phyloP scores from a whole-genome alignment of 2,888 invertebrate species.

The Platycheirus albimanus region DNA sequence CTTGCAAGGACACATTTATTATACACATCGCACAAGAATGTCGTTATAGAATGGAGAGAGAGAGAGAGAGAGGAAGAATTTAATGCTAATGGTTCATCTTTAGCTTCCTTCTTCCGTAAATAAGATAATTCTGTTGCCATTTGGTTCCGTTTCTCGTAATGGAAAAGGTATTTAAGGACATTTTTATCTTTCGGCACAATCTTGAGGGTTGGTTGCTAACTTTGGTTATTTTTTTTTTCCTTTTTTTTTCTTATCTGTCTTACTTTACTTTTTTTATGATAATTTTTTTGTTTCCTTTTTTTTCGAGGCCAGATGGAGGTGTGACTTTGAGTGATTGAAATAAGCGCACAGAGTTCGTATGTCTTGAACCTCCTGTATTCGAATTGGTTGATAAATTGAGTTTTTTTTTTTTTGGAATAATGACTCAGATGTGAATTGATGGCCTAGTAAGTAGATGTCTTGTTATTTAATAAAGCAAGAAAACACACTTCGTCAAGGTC shows the following conservation, averaged over 20 bases:
- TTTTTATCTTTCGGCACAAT: slow-evolving; percentile 46
- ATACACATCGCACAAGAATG: slow-evolving; percentile 32
- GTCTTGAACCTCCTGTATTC: neutral
- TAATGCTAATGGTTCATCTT: slow-evolving; percentile 15
- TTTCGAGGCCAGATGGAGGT: slow-evolving; percentile 5
- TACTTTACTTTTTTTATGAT: too few species aligned
- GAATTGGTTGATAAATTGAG: slow-evolving; percentile 62
- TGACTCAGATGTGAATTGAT: slow-evolving; percentile 41
- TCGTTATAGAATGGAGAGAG: slow-evolving; percentile 2
- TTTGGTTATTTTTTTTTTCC: neutral
- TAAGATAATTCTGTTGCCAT: slow-evolving; percentile 63
- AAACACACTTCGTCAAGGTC: neutral
- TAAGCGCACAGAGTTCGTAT: slow-evolving; percentile 22
- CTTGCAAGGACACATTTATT: slow-evolving; percentile 31
- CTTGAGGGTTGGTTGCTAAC: neutral
- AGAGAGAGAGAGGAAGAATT: slow-evolving; percentile 19
- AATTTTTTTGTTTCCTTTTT: neutral
- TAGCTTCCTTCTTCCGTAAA: slow-evolving; percentile 40
- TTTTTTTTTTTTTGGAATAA: slow-evolving; percentile 35
- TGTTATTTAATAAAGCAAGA: slow-evolving; percentile 21
- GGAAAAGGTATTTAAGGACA: slow-evolving; percentile 43
- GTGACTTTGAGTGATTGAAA: slow-evolving; percentile 60
- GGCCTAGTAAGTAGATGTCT: slow-evolving; percentile 18
- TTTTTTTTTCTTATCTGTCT: too few species aligned
- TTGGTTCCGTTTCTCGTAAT: slow-evolving; percentile 26